A percentile compares a stretch with the other conserved stretches of the same genome.
phyloP scores from a whole-genome alignment of 2,888 invertebrate species.

The Drosophila hamatofila region DNA sequence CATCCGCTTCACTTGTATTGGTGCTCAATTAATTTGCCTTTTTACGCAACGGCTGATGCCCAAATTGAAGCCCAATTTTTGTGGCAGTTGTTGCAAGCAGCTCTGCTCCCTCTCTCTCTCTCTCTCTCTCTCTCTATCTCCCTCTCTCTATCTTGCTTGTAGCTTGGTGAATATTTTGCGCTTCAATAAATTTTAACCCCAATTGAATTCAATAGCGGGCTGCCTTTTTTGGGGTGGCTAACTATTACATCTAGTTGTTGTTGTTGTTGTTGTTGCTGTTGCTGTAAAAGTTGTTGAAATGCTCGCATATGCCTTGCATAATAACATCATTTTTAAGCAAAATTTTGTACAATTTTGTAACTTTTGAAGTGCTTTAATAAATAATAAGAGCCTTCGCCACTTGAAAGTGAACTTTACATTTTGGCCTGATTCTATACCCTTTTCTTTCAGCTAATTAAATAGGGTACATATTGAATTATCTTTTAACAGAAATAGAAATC shows the following conservation, averaged over 20 bases:
- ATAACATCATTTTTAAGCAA: conserved; percentile 55
- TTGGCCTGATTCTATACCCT: conserved; percentile 51
- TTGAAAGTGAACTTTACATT: conserved; percentile 39
- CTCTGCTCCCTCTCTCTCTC: conserved; percentile 11
- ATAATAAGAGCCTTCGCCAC: conserved; percentile 54
- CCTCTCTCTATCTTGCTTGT: conserved; percentile 10
- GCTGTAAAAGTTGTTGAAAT: conserved; percentile 65
- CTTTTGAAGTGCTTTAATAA: conserved; percentile 71
- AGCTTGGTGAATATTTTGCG: conserved; percentile 57
- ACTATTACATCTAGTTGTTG: conserved; percentile 1
- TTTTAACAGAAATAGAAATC: background rate
- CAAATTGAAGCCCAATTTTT: conserved; percentile 26
- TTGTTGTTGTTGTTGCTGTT: conserved; percentile 16
- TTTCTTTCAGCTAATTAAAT: background rate
- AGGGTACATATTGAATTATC: background rate
- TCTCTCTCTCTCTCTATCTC: conserved; percentile 17
- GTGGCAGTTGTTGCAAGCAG: conserved; percentile 13
- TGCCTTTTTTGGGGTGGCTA: conserved; percentile 38
- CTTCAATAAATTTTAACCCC: conserved; percentile 72
- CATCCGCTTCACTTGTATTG: conserved; percentile 27
- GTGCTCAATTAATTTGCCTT: conserved; percentile 66
- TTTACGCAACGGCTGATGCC: conserved; percentile 57
- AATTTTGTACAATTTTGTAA: conserved; percentile 55
- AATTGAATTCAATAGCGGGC: conserved; percentile 43
- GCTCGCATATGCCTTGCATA: conserved; percentile 71